These are phyloP conservation scores for Rhorus exstirpatorius DNA, from an alignment of 2,888 invertebrate species.

Conservation along the genomic window DNA sequence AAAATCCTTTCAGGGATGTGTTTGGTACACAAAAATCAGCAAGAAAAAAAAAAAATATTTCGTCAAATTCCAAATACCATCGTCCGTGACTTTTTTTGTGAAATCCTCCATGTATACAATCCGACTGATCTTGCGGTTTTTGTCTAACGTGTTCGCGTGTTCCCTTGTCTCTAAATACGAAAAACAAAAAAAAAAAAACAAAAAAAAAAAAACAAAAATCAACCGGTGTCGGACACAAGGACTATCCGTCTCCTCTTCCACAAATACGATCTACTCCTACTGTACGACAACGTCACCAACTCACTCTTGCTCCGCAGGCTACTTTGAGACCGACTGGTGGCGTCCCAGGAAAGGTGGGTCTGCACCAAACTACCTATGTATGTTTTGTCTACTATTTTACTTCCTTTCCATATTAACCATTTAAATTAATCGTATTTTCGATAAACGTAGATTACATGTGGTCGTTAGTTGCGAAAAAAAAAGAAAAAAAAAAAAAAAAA, in stretches of 20 bases:
- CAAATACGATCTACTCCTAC: slow-evolving; percentile 86
- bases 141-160: slow-evolving; percentile 84
- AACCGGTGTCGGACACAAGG: slow-evolving; percentile 87
- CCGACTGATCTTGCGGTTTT: slow-evolving; percentile 84
- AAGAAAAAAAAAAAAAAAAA: neutral
- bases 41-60: too few relatives aligned
- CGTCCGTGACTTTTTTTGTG: too few relatives aligned
- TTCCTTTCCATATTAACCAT: slow-evolving; percentile 75
- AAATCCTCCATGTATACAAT: too few relatives aligned
- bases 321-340: slow-evolving; percentile 98
- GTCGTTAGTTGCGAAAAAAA: slow-evolving; percentile 55
- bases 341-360: slow-evolving; percentile 97
- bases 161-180: slow-evolving; percentile 82
- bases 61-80: too few relatives aligned
- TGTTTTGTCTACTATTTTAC: slow-evolving; percentile 85
- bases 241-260: slow-evolving; percentile 91
- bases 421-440: slow-evolving; percentile 68
- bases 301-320: slow-evolving; percentile 93
- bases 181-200: slow-evolving; percentile 54
- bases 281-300: slow-evolving; percentile 86
- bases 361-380: slow-evolving; percentile 86
- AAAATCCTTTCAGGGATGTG: too few relatives aligned
- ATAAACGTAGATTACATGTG: slow-evolving; percentile 59
- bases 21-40: too few relatives aligned
- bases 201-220: slow-evolving; percentile 77